These are phyloP conservation scores for Falco punctatus DNA, from an alignment of 2,113 vertebrate species.

Conservation along the genomic window DNA sequence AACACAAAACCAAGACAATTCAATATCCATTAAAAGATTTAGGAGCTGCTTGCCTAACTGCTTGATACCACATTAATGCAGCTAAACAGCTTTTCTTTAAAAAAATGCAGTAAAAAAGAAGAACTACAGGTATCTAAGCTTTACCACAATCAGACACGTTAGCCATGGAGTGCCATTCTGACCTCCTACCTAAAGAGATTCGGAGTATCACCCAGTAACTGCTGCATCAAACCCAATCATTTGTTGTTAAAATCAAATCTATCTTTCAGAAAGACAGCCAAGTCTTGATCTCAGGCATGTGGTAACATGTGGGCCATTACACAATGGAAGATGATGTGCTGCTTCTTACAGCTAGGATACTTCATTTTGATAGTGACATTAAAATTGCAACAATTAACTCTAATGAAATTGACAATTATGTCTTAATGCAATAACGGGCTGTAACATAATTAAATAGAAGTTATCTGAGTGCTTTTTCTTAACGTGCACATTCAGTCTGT, in stretches of 20 bases:
- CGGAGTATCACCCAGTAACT: neutral
- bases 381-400: constrained; percentile 57
- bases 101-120: neutral
- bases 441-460: constrained; percentile 32
- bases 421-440: constrained; percentile 34
- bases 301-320: neutral
- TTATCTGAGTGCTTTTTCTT: neutral
- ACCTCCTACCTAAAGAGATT: neutral
- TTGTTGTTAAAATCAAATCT: neutral
- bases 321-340: neutral
- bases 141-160: neutral
- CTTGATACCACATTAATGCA: neutral
- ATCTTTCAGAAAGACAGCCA: neutral
- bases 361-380: constrained; percentile 22
- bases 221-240: neutral
- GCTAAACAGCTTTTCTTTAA: accelerated
- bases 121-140: neutral
- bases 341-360: neutral
- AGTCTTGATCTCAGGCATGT: neutral
- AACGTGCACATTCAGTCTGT: neutral
- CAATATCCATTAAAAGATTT: neutral
- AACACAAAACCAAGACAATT: neutral
- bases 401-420: constrained; percentile 56
- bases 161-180: neutral
- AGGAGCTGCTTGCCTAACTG: neutral